Evolutionary conservation across 2,113 vertebrate genomes (phyloP).

Genomic region (Scatophagus argus): DNA sequence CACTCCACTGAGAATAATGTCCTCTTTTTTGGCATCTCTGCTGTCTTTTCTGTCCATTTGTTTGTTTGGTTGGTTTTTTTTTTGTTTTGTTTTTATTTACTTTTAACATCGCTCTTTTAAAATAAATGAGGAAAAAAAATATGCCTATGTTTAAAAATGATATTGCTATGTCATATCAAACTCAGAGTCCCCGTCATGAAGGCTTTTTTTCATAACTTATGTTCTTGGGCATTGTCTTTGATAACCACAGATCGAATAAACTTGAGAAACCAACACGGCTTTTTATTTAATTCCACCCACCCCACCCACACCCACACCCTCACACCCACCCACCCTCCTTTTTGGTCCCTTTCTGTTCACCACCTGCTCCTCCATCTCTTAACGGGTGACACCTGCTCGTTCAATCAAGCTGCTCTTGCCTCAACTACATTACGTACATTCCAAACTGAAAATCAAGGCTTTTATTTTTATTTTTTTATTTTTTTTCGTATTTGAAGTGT

Average conservation of each 20-base stretch:
- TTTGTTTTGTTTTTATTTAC: slow-evolving; percentile 43
- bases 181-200: slow-evolving; percentile 83
- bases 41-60: slow-evolving; percentile 63
- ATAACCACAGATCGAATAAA: slow-evolving; percentile 90
- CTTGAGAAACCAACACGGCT: slow-evolving; percentile 81
- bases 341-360: slow-evolving; percentile 50
- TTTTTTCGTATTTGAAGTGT: slow-evolving; percentile 32
- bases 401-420: slow-evolving; percentile 46
- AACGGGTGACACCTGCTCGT: slow-evolving; percentile 51
- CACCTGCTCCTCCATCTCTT: slow-evolving; percentile 48
- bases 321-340: no score
- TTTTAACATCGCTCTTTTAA: slow-evolving; percentile 75
- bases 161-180: slow-evolving; percentile 81
- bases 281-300: no score
- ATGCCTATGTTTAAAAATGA: slow-evolving; percentile 82
- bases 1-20: slow-evolving; percentile 72
- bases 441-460: slow-evolving; percentile 28
- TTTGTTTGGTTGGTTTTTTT: slow-evolving; percentile 49
- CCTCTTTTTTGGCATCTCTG: slow-evolving; percentile 55
- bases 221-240: slow-evolving; percentile 93
- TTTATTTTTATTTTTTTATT: no score
- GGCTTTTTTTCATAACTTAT: slow-evolving; percentile 85
- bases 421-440: slow-evolving; percentile 27
- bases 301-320: no score
- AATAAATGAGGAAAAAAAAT: slow-evolving; percentile 79